A percentile compares a stretch with the other conserved stretches of the same genome.
phyloP scores from a whole-genome alignment of 2,113 vertebrate species.

The Morone saxatilis region DNA sequence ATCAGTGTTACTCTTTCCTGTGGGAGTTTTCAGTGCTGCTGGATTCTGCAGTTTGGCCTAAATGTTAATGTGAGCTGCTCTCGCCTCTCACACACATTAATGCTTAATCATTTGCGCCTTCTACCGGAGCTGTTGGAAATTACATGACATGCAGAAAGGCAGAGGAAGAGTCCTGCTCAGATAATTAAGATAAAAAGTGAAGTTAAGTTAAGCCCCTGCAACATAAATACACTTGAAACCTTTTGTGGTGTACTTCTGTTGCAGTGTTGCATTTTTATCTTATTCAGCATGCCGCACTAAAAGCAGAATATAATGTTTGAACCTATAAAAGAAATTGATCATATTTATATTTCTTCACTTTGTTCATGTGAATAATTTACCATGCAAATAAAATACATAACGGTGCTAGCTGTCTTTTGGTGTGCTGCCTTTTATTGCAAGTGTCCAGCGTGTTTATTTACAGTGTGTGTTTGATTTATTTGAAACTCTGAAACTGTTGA shows the following conservation, averaged over 20 bases:
- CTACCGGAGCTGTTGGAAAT: conserved; percentile 88
- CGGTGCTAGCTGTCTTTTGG: neutral
- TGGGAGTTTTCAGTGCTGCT: conserved; percentile 43
- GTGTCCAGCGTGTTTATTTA: neutral
- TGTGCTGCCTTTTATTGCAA: conserved; percentile 17
- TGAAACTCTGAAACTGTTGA: neutral
- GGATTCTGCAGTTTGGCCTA: conserved; percentile 47
- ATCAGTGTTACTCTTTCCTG: conserved; percentile 30
- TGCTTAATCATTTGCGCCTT: conserved; percentile 93
- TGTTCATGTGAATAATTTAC: conserved; percentile 17
- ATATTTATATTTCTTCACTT: neutral
- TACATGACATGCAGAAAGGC: conserved; percentile 15
- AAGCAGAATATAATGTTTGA: neutral
- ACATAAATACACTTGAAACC: neutral
- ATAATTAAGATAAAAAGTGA: neutral
- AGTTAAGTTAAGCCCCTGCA: neutral
- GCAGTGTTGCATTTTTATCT: neutral
- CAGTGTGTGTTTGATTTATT: neutral
- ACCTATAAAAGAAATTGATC: neutral
- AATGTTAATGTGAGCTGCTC: conserved; percentile 53
- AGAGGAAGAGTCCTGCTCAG: conserved; percentile 4
- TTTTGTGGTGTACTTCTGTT: neutral
- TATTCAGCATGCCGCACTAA: neutral
- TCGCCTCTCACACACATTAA: conserved; percentile 61
- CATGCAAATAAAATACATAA: conserved; percentile 47